phyloP scores from a whole-genome alignment of 2,113 vertebrate genomes.

The Dunckerocampus dactyliophorus region DNA sequence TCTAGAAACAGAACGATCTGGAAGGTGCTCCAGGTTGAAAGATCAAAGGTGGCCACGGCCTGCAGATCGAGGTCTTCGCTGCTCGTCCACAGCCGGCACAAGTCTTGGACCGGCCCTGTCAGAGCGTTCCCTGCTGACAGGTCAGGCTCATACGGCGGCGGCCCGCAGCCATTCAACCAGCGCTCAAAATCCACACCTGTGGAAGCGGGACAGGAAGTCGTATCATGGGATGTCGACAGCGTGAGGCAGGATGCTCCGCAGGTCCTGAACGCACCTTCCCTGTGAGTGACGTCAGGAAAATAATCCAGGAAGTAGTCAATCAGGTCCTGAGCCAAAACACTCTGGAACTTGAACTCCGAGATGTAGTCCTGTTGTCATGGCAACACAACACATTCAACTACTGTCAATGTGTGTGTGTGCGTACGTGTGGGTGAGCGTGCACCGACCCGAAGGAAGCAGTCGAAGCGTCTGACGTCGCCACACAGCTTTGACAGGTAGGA shows the following conservation, averaged over 20 bases:
- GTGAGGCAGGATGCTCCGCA: no score
- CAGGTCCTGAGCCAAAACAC: slow-evolving; percentile 89
- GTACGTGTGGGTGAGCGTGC: slow-evolving; percentile 7
- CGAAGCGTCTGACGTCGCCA: slow-evolving; percentile 84
- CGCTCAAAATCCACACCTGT: slow-evolving; percentile 92
- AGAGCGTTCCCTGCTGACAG: slow-evolving; percentile 85
- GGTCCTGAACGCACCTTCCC: slow-evolving; percentile 76
- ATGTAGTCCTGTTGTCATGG: slow-evolving; percentile 81
- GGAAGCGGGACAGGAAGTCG: slow-evolving; percentile 25
- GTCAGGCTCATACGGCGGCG: slow-evolving; percentile 87
- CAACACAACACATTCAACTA: background rate
- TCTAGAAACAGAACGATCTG: slow-evolving; percentile 95
- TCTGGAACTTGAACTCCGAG: slow-evolving; percentile 89
- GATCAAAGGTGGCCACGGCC: slow-evolving; percentile 74
- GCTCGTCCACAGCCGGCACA: slow-evolving; percentile 86
- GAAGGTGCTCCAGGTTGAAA: slow-evolving; percentile 90
- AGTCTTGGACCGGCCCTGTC: slow-evolving; percentile 81
- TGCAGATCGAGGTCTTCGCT: slow-evolving; percentile 69
- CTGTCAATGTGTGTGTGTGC: background rate
- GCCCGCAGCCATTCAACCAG: slow-evolving; percentile 89
- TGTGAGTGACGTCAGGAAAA: slow-evolving; percentile 85
- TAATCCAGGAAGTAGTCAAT: slow-evolving; percentile 87
- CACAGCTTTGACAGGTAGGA: slow-evolving; percentile 91
- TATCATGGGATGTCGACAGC: background rate
- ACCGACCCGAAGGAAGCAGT: slow-evolving; percentile 86